Conservation (phyloP, 2,113 vertebrate species). For the Podarcis raffonei region DNA sequence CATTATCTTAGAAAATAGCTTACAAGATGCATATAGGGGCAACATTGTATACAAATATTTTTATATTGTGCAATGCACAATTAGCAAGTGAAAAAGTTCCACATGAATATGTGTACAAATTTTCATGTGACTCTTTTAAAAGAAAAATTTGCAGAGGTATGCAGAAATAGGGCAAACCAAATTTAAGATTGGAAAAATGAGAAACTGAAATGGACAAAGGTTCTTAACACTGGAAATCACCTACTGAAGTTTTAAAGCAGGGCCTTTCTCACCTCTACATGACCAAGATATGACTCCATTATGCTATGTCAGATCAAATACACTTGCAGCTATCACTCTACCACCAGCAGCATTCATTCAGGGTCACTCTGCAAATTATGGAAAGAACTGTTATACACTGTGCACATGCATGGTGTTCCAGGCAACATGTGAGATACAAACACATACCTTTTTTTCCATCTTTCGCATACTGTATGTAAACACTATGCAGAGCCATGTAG, state of each 20-base stretch:
- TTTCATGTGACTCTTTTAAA: too few relatives aligned
- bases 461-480: neutral
- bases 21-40: too few relatives aligned
- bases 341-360: neutral
- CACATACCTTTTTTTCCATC: neutral
- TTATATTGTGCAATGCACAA: too few relatives aligned
- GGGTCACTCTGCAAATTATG: neutral
- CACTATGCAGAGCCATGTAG: neutral
- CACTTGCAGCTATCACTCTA: neutral
- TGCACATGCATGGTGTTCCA: neutral
- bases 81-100: too few relatives aligned
- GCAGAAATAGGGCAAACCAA: too few relatives aligned
- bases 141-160: too few relatives aligned
- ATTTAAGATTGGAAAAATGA: too few relatives aligned
- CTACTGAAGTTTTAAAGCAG: neutral
- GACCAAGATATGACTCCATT: neutral
- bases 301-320: neutral
- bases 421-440: neutral
- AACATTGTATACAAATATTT: too few relatives aligned
- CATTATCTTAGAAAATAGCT: too few relatives aligned
- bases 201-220: too few relatives aligned
- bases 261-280: neutral
- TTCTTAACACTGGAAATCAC: neutral
- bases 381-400: neutral
- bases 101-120: too few relatives aligned